Conservation (phyloP, 1,140 invertebrate genomes). For the Spodoptera frugiperda region DNA sequence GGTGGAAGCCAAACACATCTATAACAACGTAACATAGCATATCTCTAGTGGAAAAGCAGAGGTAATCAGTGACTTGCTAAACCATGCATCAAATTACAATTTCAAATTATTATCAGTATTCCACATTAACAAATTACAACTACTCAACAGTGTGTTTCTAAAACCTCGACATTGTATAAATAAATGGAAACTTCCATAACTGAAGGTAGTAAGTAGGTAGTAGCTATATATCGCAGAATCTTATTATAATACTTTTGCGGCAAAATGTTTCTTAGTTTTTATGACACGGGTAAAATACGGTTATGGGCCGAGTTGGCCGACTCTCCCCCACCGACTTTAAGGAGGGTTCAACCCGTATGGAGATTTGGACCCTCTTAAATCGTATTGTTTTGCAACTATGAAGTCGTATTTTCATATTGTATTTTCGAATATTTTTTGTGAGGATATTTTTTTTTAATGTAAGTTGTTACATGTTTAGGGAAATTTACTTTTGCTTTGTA, state of each 20-base stretch:
- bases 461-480: too few relatives aligned
- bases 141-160: too few relatives aligned
- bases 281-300: constrained; percentile 76
- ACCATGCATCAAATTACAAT: too few relatives aligned
- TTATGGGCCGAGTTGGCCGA: constrained; percentile 69
- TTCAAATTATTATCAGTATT: too few relatives aligned
- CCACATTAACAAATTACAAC: too few relatives aligned
- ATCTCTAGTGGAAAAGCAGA: too few relatives aligned
- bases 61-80: too few relatives aligned
- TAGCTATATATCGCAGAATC: constrained; percentile 44
- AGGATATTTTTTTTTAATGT: too few relatives aligned
- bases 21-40: too few relatives aligned
- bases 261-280: constrained; percentile 79
- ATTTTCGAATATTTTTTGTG: constrained; percentile 18
- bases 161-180: background rate
- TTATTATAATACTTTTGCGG: constrained; percentile 73
- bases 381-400: constrained; percentile 70
- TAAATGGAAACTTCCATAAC: constrained; percentile 7
- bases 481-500: too few relatives aligned
- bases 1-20: too few relatives aligned
- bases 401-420: constrained; percentile 48
- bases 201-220: background rate
- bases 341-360: constrained; percentile 63
- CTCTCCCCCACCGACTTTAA: constrained; percentile 54
- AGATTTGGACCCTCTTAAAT: constrained; percentile 73